Evolutionary conservation across 2,888 invertebrate genomes (phyloP).

Genomic region (Cenopis cana): DNA sequence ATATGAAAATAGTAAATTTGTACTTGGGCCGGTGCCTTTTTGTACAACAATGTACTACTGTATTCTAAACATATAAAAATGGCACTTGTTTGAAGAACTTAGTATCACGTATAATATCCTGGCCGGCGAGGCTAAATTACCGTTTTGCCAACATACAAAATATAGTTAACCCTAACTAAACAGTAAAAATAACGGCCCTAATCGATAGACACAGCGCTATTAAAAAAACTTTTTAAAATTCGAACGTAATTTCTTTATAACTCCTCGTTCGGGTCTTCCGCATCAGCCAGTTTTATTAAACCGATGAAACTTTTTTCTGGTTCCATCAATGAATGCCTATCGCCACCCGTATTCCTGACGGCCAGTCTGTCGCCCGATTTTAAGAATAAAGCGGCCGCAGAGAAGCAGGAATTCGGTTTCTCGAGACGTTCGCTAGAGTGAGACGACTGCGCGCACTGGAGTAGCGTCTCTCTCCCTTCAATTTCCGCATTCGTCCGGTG

Average conservation of each 20-base stretch:
- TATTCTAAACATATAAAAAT: conserved; percentile 52
- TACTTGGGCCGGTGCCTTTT: conserved; percentile 22
- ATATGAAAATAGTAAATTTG: neutral
- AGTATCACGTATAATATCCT: conserved; percentile 55
- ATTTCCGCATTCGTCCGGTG: conserved; percentile 83
- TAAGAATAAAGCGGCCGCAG: conserved; percentile 87
- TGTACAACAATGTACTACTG: conserved; percentile 14
- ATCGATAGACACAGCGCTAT: conserved; percentile 35
- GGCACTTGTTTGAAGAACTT: conserved; percentile 66
- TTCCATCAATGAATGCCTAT: conserved; percentile 88
- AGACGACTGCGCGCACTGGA: conserved; percentile 90
- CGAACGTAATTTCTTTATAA: conserved; percentile 55
- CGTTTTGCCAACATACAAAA: conserved; percentile 19
- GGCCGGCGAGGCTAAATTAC: conserved; percentile 46
- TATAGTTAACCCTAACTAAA: conserved; percentile 35
- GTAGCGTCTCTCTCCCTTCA: conserved; percentile 85
- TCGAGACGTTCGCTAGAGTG: conserved; percentile 81
- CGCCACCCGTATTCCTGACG: conserved; percentile 88
- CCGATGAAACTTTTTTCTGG: conserved; percentile 93
- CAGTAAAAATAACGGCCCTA: conserved; percentile 11
- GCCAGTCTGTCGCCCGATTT: conserved; percentile 87
- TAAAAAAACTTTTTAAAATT: conserved; percentile 22
- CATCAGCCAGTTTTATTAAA: conserved; percentile 89
- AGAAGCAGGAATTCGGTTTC: conserved; percentile 91
- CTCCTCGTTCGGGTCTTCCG: conserved; percentile 71